Conservation (phyloP, 2,113 vertebrate species). For the Coracopsis vasa region DNA sequence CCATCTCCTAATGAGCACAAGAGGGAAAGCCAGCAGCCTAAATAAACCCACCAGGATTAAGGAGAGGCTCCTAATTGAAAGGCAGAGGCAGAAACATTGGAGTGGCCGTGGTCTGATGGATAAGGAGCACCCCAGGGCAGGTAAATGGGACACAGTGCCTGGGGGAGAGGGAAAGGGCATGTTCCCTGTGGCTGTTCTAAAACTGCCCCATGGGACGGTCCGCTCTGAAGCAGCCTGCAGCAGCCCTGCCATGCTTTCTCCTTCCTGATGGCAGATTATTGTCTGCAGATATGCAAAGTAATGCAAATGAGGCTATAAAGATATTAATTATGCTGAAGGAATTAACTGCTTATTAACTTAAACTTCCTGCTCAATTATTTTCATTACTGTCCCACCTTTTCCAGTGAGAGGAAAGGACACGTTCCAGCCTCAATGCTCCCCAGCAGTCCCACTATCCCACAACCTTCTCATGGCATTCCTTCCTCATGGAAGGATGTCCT, state of each 20-base stretch:
- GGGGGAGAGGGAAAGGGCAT: background rate
- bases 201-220: rapidly evolving
- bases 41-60: background rate
- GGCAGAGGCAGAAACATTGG: background rate
- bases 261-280: background rate
- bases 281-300: constrained; percentile 7
- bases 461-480: background rate
- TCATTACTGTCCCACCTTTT: background rate
- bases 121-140: background rate
- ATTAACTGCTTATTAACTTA: constrained; percentile 54
- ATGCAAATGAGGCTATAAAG: constrained; percentile 26
- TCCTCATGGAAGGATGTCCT: background rate
- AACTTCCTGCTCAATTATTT: constrained; percentile 45
- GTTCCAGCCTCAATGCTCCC: rapidly evolving
- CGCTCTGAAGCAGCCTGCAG: background rate
- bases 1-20: background rate
- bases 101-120: rapidly evolving
- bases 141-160: rapidly evolving
- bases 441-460: background rate
- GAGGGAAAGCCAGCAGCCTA: background rate
- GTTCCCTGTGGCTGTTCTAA: rapidly evolving
- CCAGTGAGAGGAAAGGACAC: background rate
- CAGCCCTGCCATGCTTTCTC: background rate
- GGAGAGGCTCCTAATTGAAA: background rate
- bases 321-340: constrained; percentile 9